These are phyloP conservation scores for Hemiscyllium ocellatum DNA, from an alignment of 2,113 vertebrate species.

Conservation along the genomic window DNA sequence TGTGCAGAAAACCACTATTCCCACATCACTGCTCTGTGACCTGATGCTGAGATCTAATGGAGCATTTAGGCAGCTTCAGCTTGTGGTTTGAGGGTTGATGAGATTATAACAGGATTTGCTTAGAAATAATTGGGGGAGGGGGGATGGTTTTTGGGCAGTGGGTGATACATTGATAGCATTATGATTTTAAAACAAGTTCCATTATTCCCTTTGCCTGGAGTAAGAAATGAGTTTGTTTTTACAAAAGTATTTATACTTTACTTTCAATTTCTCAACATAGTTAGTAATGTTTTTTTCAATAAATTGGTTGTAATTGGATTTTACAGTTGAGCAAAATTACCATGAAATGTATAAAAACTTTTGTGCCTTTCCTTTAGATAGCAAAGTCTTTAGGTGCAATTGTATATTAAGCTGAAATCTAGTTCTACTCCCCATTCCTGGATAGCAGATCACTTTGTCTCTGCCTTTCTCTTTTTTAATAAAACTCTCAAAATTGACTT, in stretches of 20 bases:
- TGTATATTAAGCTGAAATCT: background rate
- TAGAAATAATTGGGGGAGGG: background rate
- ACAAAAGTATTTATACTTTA: background rate
- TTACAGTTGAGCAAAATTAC: background rate
- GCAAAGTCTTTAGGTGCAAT: background rate
- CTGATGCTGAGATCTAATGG: background rate
- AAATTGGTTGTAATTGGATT: background rate
- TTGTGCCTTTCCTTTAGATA: background rate
- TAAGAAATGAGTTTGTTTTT: background rate
- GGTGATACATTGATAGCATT: background rate
- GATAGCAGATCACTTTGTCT: no score
- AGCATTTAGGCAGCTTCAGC: background rate
- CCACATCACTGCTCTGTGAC: slow-evolving; percentile 12
- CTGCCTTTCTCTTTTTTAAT: background rate
- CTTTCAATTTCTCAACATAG: background rate
- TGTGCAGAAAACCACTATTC: background rate
- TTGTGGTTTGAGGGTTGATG: background rate
- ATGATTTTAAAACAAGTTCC: background rate
- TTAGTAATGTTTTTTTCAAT: background rate
- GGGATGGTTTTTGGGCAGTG: background rate
- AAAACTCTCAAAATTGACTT: background rate
- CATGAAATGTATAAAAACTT: background rate
- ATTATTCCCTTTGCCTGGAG: background rate
- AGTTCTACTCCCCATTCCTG: background rate
- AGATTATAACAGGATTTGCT: background rate